A percentile compares a stretch with the other conserved stretches of the same genome.
These are phyloP conservation scores for Percopsis omiscomaycus DNA, from an alignment of 2,797 vertebrate genomes.

Conservation along the genomic window DNA sequence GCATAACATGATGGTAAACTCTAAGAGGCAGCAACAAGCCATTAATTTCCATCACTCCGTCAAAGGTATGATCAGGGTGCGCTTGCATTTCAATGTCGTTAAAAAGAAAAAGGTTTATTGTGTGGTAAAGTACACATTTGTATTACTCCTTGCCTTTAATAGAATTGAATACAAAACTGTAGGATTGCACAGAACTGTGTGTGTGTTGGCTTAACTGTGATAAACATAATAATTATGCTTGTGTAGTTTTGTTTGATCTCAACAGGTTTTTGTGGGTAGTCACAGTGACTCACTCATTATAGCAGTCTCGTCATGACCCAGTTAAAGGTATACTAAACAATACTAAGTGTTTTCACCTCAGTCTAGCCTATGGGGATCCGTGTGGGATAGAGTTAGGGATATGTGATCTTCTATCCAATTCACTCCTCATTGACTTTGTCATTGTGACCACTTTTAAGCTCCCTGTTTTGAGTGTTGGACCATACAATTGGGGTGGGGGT, in stretches of 20 bases:
- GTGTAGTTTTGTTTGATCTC: neutral
- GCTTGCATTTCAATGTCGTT: constrained; percentile 5
- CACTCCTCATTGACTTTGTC: too few species aligned
- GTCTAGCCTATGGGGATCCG: too few species aligned
- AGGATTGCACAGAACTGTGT: constrained; percentile 27
- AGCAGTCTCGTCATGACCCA: too few species aligned
- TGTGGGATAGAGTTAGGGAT: too few species aligned
- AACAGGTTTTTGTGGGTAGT: constrained; percentile 11
- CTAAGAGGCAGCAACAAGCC: constrained; percentile 31
- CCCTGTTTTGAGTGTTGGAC: too few species aligned
- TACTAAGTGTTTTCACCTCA: too few species aligned
- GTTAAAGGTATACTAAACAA: neutral
- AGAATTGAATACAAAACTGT: constrained; percentile 37
- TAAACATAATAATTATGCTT: neutral
- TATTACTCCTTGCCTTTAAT: constrained; percentile 14
- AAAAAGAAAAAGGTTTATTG: neutral
- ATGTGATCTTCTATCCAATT: too few species aligned
- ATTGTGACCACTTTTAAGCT: too few species aligned
- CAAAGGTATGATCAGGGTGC: constrained; percentile 22
- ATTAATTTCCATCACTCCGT: constrained; percentile 38
- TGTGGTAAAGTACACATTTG: constrained; percentile 11
- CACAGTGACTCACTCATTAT: neutral
- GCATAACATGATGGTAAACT: constrained; percentile 36
- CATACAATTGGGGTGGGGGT: too few species aligned
- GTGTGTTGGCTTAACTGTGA: constrained; percentile 10